Conservation (phyloP, 2,888 invertebrate genomes). For the Lithophane ornitopus region DNA sequence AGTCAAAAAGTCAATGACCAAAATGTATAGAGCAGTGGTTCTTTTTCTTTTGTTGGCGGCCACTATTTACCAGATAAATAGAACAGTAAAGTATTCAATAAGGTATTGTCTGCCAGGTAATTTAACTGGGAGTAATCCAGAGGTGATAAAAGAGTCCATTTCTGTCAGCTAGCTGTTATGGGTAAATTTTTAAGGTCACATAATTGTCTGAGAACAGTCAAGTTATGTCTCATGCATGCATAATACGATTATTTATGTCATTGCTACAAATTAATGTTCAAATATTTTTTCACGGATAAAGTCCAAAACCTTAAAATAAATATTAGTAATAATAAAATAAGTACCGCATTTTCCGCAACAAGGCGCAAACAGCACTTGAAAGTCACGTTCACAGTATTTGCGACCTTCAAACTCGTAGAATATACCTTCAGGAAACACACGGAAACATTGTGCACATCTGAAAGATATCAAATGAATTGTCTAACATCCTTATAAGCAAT, state of each 20-base stretch:
- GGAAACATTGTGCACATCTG: slow-evolving; percentile 99
- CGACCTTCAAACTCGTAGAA: slow-evolving; percentile 99
- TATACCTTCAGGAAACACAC: slow-evolving; percentile 98
- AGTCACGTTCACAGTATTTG: slow-evolving; percentile 99
- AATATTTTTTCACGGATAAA: neutral
- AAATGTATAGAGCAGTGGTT: neutral
- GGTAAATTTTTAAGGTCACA: neutral
- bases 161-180: neutral
- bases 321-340: slow-evolving; percentile 68
- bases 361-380: slow-evolving; percentile 98
- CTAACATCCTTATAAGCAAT: neutral
- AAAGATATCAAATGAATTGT: slow-evolving; percentile 30
- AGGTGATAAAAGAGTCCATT: neutral
- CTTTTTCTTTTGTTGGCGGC: neutral
- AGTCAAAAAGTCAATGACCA: neutral
- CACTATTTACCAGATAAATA: neutral
- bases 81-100: neutral
- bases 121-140: neutral
- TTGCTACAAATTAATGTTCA: neutral
- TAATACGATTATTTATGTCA: neutral
- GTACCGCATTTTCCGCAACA: slow-evolving; percentile 96
- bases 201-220: neutral
- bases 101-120: neutral
- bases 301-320: slow-evolving; percentile 1
- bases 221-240: neutral